These are phyloP conservation scores for Leistus spinibarbis DNA, from an alignment of 2,888 invertebrate genomes.

Conservation along the genomic window DNA sequence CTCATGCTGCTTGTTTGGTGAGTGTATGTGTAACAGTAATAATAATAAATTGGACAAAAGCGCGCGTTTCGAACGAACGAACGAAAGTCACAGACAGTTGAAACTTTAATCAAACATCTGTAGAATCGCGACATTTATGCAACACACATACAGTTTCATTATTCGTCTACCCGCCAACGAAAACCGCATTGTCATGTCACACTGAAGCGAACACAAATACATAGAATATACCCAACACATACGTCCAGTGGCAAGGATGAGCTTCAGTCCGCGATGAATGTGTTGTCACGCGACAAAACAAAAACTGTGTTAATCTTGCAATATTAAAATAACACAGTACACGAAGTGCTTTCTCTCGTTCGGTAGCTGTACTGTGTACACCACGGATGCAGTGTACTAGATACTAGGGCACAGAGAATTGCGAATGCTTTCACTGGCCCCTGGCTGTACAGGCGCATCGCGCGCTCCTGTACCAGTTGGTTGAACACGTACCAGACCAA, in stretches of 20 bases:
- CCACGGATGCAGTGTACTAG: neutral
- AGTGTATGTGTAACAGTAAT: too few relatives aligned
- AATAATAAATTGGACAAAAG: neutral
- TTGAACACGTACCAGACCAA: neutral
- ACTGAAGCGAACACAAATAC: neutral
- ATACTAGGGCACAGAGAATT: neutral
- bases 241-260: neutral
- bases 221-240: neutral
- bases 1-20: neutral
- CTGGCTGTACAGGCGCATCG: neutral
- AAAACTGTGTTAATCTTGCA: conserved; percentile 23
- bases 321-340: conserved; percentile 29
- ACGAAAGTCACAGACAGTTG: neutral
- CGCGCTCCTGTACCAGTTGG: neutral
- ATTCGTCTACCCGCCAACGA: neutral
- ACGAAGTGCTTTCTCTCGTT: neutral
- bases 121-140: conserved; percentile 4
- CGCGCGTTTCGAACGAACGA: neutral
- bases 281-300: conserved; percentile 15
- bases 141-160: conserved; percentile 27
- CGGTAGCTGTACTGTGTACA: neutral
- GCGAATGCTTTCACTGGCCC: neutral
- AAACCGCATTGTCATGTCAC: conserved; percentile 16
- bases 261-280: neutral
- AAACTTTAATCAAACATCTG: conserved; percentile 33